Percentiles rank a stretch among this genome's conserved stretches.
Conservation (phyloP, 2,797 vertebrate genomes). For the Hafferia zeledoni region DNA sequence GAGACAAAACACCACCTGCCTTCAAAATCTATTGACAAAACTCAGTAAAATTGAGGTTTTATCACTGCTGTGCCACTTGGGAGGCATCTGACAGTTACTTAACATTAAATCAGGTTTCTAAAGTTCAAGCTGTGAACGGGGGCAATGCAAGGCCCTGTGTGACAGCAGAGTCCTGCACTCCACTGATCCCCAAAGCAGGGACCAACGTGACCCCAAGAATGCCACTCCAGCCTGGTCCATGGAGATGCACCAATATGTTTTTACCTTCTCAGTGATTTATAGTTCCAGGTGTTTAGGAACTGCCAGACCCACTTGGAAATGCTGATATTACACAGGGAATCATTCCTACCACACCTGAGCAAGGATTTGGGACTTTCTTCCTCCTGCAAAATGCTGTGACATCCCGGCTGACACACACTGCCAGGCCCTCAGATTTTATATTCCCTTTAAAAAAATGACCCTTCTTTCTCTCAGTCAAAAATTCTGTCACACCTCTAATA, state of each 20-base stretch:
- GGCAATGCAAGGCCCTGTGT: not conserved
- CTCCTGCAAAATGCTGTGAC: not conserved
- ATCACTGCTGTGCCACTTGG: not conserved
- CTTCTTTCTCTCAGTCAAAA: not conserved
- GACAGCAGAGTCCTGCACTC: not conserved
- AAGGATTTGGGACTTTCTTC: not conserved
- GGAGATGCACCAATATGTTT: fast-evolving
- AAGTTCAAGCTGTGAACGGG: not conserved
- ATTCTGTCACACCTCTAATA: not conserved
- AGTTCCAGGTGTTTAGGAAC: not conserved
- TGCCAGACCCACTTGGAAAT: not conserved
- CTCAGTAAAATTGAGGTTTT: not conserved
- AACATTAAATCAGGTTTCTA: not conserved
- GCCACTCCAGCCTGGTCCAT: not conserved
- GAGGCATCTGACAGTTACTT: not conserved
- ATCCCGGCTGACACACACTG: not conserved
- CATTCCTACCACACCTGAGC: not conserved
- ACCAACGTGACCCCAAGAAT: not conserved
- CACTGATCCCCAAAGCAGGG: not conserved
- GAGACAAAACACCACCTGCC: not conserved
- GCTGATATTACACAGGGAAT: not conserved
- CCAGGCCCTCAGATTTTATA: not conserved
- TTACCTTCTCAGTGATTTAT: not conserved
- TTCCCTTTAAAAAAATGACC: not conserved
- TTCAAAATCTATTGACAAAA: not conserved